Percentiles rank a stretch among this genome's conserved stretches.
Conservation (phyloP, 2,797 vertebrate genomes). For the Leptodactylus fallax region DNA sequence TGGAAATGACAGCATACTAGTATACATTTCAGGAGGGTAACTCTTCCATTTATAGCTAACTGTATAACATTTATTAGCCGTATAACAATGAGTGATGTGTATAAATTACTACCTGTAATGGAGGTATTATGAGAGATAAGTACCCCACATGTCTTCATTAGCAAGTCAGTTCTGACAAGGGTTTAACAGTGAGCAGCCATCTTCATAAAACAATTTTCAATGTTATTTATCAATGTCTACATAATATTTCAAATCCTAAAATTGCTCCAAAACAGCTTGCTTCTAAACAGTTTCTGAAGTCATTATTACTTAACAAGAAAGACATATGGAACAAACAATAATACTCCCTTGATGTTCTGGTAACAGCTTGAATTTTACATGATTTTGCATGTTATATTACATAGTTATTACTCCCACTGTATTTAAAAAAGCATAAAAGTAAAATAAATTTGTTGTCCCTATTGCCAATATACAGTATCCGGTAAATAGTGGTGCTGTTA, state of each 20-base stretch:
- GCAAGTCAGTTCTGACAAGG: constrained; percentile 35
- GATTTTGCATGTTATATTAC: background rate
- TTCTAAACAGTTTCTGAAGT: constrained; percentile 15
- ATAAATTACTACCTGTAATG: constrained; percentile 38
- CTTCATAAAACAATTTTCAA: constrained; percentile 40
- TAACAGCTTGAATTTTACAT: background rate
- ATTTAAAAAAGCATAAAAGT: background rate
- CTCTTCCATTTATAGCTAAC: constrained; percentile 44
- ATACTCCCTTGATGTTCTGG: background rate
- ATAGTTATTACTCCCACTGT: background rate
- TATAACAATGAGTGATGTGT: constrained; percentile 48
- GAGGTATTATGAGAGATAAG: constrained; percentile 50
- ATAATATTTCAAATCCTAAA: constrained; percentile 14
- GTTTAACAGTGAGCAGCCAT: constrained; percentile 36
- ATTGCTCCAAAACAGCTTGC: constrained; percentile 1
- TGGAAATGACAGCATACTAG: constrained; percentile 32
- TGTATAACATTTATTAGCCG: constrained; percentile 41
- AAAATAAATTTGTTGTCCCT: no score
- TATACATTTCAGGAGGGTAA: constrained; percentile 20
- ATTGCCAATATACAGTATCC: no score
- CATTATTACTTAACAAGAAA: constrained; percentile 21
- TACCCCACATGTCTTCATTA: constrained; percentile 54
- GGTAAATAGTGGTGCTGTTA: no score
- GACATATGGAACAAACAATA: constrained; percentile 30
- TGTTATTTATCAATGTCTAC: constrained; percentile 35